Evolutionary conservation across 2,888 invertebrate species (phyloP).

Genomic region (Periphyllus acericola): DNA sequence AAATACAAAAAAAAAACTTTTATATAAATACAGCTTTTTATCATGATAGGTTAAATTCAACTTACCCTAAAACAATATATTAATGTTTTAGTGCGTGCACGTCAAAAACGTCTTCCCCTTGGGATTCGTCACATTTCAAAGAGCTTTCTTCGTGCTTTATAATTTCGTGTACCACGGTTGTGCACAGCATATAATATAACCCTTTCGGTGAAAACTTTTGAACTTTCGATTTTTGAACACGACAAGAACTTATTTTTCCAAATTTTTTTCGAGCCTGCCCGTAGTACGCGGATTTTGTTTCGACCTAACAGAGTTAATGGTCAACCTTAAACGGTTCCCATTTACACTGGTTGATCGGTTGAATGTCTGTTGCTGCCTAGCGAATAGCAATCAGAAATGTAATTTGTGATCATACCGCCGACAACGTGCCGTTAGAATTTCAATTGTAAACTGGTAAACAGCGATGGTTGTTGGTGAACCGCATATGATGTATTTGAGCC

Average conservation of each 20-base stretch:
- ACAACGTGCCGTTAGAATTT: too few species aligned
- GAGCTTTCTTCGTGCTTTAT: constrained; percentile 27
- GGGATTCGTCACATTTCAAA: constrained; percentile 35
- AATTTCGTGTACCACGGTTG: constrained; percentile 27
- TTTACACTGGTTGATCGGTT: too few species aligned
- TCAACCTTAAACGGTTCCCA: too few species aligned
- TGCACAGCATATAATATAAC: too few species aligned
- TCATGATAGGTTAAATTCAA: constrained; percentile 22
- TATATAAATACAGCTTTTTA: neutral
- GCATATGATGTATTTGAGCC: too few species aligned
- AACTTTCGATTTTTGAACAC: constrained; percentile 5
- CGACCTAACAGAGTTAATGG: neutral
- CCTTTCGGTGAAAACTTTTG: neutral
- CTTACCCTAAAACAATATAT: constrained; percentile 44
- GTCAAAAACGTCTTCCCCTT: constrained; percentile 22
- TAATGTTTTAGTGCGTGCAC: constrained; percentile 34
- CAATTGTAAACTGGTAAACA: too few species aligned
- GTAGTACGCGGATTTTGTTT: neutral
- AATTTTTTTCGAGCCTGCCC: neutral
- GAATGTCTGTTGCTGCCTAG: too few species aligned
- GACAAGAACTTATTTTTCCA: neutral
- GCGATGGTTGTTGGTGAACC: too few species aligned
- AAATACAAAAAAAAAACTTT: neutral
- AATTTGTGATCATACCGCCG: too few species aligned
- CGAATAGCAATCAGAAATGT: too few species aligned